Conservation (phyloP, 1,140 invertebrate genomes). For the Triops cancriformis region DNA sequence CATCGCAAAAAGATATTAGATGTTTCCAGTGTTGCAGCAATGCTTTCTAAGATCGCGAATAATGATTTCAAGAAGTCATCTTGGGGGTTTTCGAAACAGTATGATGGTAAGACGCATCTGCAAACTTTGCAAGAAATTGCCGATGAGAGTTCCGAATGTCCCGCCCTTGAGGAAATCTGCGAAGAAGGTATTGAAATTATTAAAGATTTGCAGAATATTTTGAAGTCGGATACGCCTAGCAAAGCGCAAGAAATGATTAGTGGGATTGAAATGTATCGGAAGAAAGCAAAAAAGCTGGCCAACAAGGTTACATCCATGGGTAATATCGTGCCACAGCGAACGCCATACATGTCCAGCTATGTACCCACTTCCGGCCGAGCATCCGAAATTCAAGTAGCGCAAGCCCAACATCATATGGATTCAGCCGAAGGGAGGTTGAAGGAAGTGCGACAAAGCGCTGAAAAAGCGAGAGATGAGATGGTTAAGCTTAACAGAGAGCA, state of each 20-base stretch:
- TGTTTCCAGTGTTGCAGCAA: background rate
- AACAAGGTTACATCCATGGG: background rate
- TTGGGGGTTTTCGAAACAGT: background rate
- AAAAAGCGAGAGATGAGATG: conserved; percentile 19
- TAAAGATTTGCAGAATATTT: background rate
- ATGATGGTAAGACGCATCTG: background rate
- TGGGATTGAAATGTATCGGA: background rate
- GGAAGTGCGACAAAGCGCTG: conserved; percentile 8
- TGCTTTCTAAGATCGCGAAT: background rate
- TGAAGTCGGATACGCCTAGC: background rate
- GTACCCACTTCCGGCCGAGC: conserved; percentile 1
- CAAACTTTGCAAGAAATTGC: background rate
- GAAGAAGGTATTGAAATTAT: background rate
- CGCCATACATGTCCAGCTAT: background rate
- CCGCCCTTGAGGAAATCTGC: background rate
- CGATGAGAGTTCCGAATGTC: background rate
- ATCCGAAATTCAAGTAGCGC: background rate
- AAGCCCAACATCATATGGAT: background rate
- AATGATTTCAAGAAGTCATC: background rate
- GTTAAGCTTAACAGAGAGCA: conserved; percentile 15
- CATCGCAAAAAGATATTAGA: background rate
- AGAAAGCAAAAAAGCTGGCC: background rate
- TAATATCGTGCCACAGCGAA: background rate
- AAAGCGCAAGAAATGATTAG: background rate
- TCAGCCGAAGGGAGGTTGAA: conserved; percentile 4